Conservation (phyloP, 2,888 invertebrate genomes). For the Congeria kusceri region DNA sequence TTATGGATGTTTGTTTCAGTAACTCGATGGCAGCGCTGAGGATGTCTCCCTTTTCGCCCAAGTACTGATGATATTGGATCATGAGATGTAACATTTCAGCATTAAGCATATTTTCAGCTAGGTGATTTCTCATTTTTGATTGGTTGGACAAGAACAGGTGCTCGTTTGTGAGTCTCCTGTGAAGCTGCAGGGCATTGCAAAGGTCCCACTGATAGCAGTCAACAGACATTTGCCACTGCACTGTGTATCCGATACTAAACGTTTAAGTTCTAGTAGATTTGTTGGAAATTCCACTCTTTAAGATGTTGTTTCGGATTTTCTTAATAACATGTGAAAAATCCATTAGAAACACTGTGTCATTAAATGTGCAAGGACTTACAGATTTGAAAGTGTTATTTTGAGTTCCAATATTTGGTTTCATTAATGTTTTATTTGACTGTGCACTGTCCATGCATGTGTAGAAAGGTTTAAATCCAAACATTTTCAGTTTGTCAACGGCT, state of each 20-base stretch:
- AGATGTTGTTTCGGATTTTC: conserved; percentile 29
- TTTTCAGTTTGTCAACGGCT: conserved; percentile 24
- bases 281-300: conserved; percentile 19
- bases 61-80: conserved; percentile 30
- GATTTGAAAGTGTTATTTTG: not conserved
- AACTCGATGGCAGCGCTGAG: conserved; percentile 46
- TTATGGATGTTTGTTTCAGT: conserved; percentile 28
- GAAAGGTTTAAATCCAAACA: not conserved
- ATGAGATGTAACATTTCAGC: conserved; percentile 54
- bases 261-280: not conserved
- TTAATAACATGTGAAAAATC: conserved; percentile 34
- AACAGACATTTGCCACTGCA: conserved; percentile 59
- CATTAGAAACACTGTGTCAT: conserved; percentile 14
- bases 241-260: not conserved
- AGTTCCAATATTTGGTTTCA: conserved; percentile 18
- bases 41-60: conserved; percentile 50
- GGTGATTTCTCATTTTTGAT: conserved; percentile 58
- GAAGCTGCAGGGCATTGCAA: conserved; percentile 47
- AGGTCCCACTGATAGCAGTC: conserved; percentile 58
- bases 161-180: conserved; percentile 49
- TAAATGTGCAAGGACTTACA: conserved; percentile 3
- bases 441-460: conserved; percentile 34
- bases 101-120: conserved; percentile 63
- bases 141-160: conserved; percentile 46
- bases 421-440: conserved; percentile 27